Evolutionary conservation across 2,888 invertebrate species (phyloP), one percentile per base, ranked within the genome.

Genomic region (Rhyacophila evoluta): DNA sequence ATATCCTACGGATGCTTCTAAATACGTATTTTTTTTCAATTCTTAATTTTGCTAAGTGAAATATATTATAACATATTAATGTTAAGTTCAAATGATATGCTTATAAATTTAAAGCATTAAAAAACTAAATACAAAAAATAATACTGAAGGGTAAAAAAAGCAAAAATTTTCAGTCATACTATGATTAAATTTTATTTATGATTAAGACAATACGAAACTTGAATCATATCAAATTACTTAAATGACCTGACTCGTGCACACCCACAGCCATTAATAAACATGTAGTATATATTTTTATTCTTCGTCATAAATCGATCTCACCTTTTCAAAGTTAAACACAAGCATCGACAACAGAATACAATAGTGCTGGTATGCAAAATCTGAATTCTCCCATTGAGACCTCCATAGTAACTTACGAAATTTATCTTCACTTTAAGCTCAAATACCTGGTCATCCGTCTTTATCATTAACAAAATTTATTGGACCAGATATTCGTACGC

Each of bases 391-490:
- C 28, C 33, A 28, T 15, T 69, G 12, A 69, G 69, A 33, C 69
- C 15, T 29, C 33, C 29, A 1, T 55, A 2, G 55, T 19, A 55
- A 55, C 8, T 12, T 11, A 11, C 28, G 28, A 69, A n/a, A 69
- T 69, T 69, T 69, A 69, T 69, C 15, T 28, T 33, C 33, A 33
- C 28, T 12, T 29, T 69, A 28, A 29, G 55, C 55, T 69, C 33
- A 33, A 33, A 28, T 69, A 10, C 37, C 8, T 25, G 25, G 6
- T 37, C 41, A 72, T 77, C 77, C 72, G 33, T 55, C 36, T 55
- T 28, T 55, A 77, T 77, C 77, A 77, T 72, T 55, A 55, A 41
- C 72, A 72, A 28, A 72, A 77, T 77, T 77, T 77, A 77, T 77
- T 77, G 72, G 72, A 72, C 69, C 36, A 67, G 29, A 75, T 28